These are phyloP conservation scores for Apodemia zela DNA, from an alignment of 2,888 invertebrate genomes.

Conservation along the genomic window DNA sequence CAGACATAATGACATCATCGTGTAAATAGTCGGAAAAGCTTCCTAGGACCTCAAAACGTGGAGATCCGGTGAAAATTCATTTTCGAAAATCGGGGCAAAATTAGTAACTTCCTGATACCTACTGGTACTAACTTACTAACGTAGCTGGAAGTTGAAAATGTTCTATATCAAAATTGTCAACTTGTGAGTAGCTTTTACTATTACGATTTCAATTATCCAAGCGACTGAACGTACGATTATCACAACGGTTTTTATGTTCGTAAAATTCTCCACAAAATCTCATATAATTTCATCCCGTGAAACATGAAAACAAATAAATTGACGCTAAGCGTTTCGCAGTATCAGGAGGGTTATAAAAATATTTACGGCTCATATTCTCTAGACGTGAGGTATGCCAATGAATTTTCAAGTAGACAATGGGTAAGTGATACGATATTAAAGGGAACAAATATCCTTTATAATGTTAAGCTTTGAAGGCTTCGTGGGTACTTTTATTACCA, in stretches of 20 bases:
- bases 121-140: too few species aligned
- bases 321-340: constrained; percentile 4
- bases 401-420: constrained; percentile 10
- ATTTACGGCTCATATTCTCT: constrained; percentile 24
- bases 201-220: background rate
- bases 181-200: too few species aligned
- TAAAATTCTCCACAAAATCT: background rate
- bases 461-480: background rate
- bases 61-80: too few species aligned
- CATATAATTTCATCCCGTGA: background rate
- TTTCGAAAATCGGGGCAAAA: too few species aligned
- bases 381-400: constrained; percentile 21
- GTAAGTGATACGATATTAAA: constrained; percentile 4
- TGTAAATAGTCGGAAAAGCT: too few species aligned
- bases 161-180: too few species aligned
- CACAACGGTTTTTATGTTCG: background rate
- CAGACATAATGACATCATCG: too few species aligned
- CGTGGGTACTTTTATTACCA: background rate
- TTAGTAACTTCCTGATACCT: too few species aligned
- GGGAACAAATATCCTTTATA: background rate
- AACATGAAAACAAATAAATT: constrained; percentile 12
- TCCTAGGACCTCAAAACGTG: too few species aligned
- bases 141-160: too few species aligned
- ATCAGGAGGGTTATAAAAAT: constrained; percentile 33
- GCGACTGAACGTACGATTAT: background rate